Evolutionary conservation across 64 coral and sea anemone genomes (phyloP), one percentile per base, ranked within the genome.

Genomic region (Montipora sp.): DNA sequence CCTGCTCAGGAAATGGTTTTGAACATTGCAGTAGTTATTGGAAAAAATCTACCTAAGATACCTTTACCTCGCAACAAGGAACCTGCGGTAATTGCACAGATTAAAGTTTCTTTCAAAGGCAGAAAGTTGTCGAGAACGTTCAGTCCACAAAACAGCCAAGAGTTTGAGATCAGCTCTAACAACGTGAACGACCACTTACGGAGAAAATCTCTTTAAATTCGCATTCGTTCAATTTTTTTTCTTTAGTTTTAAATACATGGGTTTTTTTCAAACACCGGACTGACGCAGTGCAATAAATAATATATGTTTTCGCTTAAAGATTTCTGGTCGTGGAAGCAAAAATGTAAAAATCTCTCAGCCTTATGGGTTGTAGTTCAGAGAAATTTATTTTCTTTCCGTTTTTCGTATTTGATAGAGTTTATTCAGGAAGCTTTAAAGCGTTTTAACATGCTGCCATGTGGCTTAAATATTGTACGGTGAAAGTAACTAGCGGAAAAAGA

Each of bases 21-120:
- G 15, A 99, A 95, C 44, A 80, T 99, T 18, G 98, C 98, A 27
- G 91, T 99, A 14, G 98, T 99, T 5, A 94, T 95, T 27, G 91
- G 92, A 2, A 95, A 90, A 67, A 89, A 91, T 58, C 83, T 99
- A 3, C 98, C 92, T 0, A 89, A 90, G 23, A 96, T 89, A 4
- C 94, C 98, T 2, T 86, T 96, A 36, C 98, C 98, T 15, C 71
- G 98, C 46, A 94, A 91, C 46, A 99, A 96, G 51, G 95, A 93
- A 19, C 91, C 98, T 8, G 95, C 94, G 8, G 88, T 99, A 3
- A 96, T 99, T 4, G 80, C 93, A 55, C 92, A 99, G 77, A 80
- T 99, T 47, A 90, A 90, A 22, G 27, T 99, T 67, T 81, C 89
- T 1, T 93, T 96, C 79, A 85, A 94, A 4, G 22, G 74, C 12